Conservation (phyloP, 2,113 vertebrate genomes). For the Rhinichthys klamathensis region DNA sequence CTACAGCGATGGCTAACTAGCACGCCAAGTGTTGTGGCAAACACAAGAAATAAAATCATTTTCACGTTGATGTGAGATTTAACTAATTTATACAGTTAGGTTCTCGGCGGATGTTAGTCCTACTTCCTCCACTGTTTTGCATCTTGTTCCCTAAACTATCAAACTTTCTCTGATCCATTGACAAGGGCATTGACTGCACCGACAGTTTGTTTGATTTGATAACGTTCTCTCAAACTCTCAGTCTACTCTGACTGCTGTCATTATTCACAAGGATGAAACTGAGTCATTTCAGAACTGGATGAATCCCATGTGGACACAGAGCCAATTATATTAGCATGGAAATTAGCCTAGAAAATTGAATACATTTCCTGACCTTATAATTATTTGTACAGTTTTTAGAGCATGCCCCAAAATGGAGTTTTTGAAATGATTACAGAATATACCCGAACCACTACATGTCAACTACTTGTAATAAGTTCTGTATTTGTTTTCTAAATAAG, state of each 20-base stretch:
- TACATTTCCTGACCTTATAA: slow-evolving; percentile 59
- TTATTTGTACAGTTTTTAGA: slow-evolving; percentile 56
- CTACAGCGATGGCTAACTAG: not conserved
- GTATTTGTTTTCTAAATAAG: not conserved
- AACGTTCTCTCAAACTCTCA: slow-evolving; percentile 6
- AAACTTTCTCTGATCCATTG: slow-evolving; percentile 6
- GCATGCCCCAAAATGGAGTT: slow-evolving; percentile 32
- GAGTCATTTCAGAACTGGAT: slow-evolving; percentile 36
- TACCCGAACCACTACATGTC: not conserved
- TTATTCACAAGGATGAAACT: too few species aligned
- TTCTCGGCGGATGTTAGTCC: not conserved
- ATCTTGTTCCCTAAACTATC: slow-evolving; percentile 11
- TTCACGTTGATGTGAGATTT: slow-evolving; percentile 30
- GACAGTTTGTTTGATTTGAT: slow-evolving; percentile 27
- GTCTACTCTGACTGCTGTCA: slow-evolving; percentile 30
- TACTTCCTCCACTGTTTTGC: slow-evolving; percentile 14
- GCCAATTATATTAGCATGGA: slow-evolving; percentile 57
- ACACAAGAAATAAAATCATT: slow-evolving; percentile 11
- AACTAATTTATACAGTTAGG: slow-evolving; percentile 42
- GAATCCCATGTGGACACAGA: slow-evolving; percentile 49
- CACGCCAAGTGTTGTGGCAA: not conserved
- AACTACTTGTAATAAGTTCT: not conserved
- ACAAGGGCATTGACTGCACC: not conserved
- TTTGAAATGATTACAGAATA: slow-evolving; percentile 13
- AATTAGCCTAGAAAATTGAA: slow-evolving; percentile 60